Evolutionary conservation across 2,113 vertebrate genomes (phyloP), one percentile per base, ranked within the genome.

Genomic region (Mustela nigripes): DNA sequence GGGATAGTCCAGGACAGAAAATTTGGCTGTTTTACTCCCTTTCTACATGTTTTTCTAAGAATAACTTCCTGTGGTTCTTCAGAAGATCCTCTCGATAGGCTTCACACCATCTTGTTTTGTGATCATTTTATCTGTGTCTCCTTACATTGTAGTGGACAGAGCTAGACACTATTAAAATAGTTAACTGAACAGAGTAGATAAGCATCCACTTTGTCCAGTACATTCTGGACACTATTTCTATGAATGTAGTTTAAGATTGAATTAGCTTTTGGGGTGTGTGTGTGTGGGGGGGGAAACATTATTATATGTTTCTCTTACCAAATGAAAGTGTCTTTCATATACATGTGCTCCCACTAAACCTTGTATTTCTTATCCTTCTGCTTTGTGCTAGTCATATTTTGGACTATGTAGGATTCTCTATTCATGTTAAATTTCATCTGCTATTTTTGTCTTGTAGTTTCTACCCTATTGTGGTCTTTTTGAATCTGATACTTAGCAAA

Each of bases 21-120:
- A n/a, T 63, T 74, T 28, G 56, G 16, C 76, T 89, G 10, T 87
- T 84, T 21, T 91, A 42, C 28, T 60, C 56, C 36, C 67, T 89
- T 48, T 83, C 14, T 28, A 3, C 33, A 11, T 93, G 33, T 50
- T 91, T 97, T 96, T 86, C 67, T 92, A 45, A 96, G 60, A 82
- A 42, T 63, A 62, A 56, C 33, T 84, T 94, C 58, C 18, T 21
- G 45, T 0, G 3, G 5, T 78, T 91, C 65, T 93, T 96, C 28
- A 91, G 84, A 69, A 76, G 84, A 80, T 92, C 24, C 69, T 94
- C 19, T 82, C 22, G 19, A 6, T 79, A 53, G 80, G 26, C 36
- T 95, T 92, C 26, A 56, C 45, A 53, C 76, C 69, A 94, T 45
- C 71, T 39, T 79, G n/a, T 11, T 84, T 94, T 87, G 79, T 97